These are phyloP conservation scores for Mungos mungo DNA, from an alignment of 2,113 vertebrate species.

Conservation along the genomic window DNA sequence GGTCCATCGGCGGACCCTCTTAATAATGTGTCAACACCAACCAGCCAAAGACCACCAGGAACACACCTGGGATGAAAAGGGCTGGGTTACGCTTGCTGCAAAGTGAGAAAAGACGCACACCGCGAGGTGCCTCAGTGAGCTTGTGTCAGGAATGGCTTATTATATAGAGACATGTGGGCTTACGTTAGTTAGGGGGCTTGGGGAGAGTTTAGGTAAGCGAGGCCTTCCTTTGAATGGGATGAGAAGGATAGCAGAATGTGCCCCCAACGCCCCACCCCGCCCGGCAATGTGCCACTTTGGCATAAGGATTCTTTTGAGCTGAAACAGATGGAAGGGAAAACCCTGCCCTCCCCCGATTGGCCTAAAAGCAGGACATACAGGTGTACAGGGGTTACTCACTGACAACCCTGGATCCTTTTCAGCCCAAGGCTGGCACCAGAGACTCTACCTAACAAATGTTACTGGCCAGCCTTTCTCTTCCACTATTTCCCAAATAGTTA, in stretches of 20 bases:
- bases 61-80: not conserved
- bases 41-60: not conserved
- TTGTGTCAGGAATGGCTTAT: not conserved
- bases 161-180: not conserved
- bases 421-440: not conserved
- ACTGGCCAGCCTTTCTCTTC: not conserved
- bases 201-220: not conserved
- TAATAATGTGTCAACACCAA: not conserved
- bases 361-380: not conserved
- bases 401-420: not conserved
- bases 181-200: not conserved
- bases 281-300: not conserved
- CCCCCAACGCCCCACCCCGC: not conserved
- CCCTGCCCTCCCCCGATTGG: not conserved
- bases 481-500: not conserved
- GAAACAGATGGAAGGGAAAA: not conserved
- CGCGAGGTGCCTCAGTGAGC: not conserved
- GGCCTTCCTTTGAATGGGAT: not conserved
- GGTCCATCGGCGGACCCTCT: not conserved
- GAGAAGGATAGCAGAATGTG: not conserved
- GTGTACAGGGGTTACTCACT: not conserved
- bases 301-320: not conserved
- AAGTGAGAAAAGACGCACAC: not conserved
- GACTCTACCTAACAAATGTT: not conserved
- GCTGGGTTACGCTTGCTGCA: not conserved